Percentiles rank a stretch among this genome's conserved stretches.
Evolutionary conservation across 2,113 vertebrate species (phyloP).

Genomic region (Pleuronectes platessa): DNA sequence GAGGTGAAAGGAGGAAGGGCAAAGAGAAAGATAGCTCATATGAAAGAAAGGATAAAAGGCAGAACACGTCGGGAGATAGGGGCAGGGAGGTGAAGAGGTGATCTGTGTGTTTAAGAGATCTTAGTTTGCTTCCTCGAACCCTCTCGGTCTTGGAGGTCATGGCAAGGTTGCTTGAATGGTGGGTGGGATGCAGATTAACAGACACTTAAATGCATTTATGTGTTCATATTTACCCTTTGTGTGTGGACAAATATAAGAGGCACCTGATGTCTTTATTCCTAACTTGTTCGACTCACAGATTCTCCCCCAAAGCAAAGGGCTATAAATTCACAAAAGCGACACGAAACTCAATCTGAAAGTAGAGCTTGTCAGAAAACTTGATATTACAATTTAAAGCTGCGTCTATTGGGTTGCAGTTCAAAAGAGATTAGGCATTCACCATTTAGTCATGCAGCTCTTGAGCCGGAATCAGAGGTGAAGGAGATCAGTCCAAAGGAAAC

Average conservation of each 20-base stretch:
- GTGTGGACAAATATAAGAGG: slow-evolving; percentile 1
- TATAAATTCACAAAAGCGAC: slow-evolving; percentile 65
- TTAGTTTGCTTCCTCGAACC: slow-evolving; percentile 50
- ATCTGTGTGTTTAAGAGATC: slow-evolving; percentile 52
- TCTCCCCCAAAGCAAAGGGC: slow-evolving; percentile 34
- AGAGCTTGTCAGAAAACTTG: slow-evolving; percentile 75
- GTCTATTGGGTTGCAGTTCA: slow-evolving; percentile 78
- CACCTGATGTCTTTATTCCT: slow-evolving; percentile 24
- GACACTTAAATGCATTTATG: neutral
- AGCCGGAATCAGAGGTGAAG: slow-evolving; percentile 74
- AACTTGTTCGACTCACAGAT: slow-evolving; percentile 15
- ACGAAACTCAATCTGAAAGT: slow-evolving; percentile 77
- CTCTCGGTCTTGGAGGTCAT: slow-evolving; percentile 53
- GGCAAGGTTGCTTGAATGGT: slow-evolving; percentile 47
- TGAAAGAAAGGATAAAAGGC: slow-evolving; percentile 71
- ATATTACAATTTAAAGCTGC: slow-evolving; percentile 75
- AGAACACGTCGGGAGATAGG: slow-evolving; percentile 64
- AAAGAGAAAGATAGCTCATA: slow-evolving; percentile 62
- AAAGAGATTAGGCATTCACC: slow-evolving; percentile 80
- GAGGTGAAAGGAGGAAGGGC: slow-evolving; percentile 69
- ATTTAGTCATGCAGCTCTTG: slow-evolving; percentile 79
- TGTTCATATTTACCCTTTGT: slow-evolving; percentile 2
- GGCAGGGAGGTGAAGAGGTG: slow-evolving; percentile 63
- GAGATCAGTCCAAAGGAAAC: slow-evolving; percentile 76
- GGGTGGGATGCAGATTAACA: slow-evolving; percentile 45